Base-by-base conservation (phyloP, 1,140 invertebrate species). In the Cyclina sinensis region DNA sequence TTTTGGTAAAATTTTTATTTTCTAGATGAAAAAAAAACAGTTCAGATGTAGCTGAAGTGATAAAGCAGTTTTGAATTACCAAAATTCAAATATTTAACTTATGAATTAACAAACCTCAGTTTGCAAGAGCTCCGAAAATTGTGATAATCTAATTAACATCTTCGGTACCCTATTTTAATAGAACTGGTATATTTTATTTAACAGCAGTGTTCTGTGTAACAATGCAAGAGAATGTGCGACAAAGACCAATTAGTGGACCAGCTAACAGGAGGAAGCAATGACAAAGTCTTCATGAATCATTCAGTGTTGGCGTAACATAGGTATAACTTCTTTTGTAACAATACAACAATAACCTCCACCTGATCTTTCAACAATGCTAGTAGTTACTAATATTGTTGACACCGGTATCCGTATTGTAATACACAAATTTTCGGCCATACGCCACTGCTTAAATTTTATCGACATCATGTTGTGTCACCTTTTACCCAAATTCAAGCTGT, bases 401-500 rank as follows among this genome's bases (percentile, higher is more conserved):
- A 70, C 65, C 37, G 65, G 65, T 70, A 37, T 30, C 12, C 35
- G 30, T 48, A 27, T 51, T 54, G 30, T 35, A 35, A 78, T 78
- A 78, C 46, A 78, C 74, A 78, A 74, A 48, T 74, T 30, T 46
- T 35, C 27, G 21, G 65, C 11, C 65, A 70, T 70, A 39, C 65
- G 65, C 65, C 65, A 70, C 4, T 9, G 11, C 65, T 1, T 0
- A 37, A 37, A 37, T 39, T 37, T 70, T 70, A 27, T 27, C 65
- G 65, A 70, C 65, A 37, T 37, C 65, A 70, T 70, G 65, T 35
- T 39, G 65, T 70, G 65, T 70, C 65, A 37, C 32, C 32, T 37
- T 70, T 70, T 70, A n/a, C 21, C 65, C 65, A 70, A 70, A 54
- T 35, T 39, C 74, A 78, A 78, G 74, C 74, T 78, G 74, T 78